Percentiles rank a stretch among this genome's conserved stretches.
These are phyloP conservation scores for Malurus alboscapulatus DNA, from an alignment of 2,113 vertebrate genomes.

Conservation along the genomic window DNA sequence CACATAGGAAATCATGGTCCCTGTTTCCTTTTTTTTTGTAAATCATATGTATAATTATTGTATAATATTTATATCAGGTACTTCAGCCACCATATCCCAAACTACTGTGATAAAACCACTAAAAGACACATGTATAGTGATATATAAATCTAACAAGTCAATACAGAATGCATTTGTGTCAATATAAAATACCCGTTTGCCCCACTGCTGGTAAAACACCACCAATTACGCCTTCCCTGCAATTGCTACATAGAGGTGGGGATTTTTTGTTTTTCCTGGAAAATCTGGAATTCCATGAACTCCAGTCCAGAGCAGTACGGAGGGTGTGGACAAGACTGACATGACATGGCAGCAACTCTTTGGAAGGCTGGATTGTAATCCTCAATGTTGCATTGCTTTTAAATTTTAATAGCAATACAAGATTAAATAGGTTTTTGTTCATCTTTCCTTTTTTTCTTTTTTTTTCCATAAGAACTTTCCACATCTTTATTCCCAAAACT, in stretches of 20 bases:
- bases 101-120: not conserved
- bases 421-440: not conserved
- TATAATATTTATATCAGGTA: not conserved
- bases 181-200: not conserved
- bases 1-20: not conserved
- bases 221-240: not conserved
- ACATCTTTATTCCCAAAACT: not conserved
- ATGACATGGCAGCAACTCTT: not conserved
- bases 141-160: not conserved
- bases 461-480: not conserved
- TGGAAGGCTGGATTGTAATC: not conserved
- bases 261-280: not conserved
- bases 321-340: not conserved
- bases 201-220: not conserved
- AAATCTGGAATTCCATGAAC: not conserved
- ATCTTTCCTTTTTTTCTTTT: no score
- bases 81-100: not conserved
- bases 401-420: not conserved
- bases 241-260: rapidly evolving
- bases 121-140: not conserved
- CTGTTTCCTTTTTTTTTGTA: not conserved
- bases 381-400: not conserved
- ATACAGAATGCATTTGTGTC: not conserved
- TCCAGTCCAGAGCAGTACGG: not conserved
- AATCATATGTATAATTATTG: not conserved